Evolutionary conservation across 2,888 invertebrate species (phyloP), one percentile per base, ranked within the genome.

Genomic region (Rotaria macrura): DNA sequence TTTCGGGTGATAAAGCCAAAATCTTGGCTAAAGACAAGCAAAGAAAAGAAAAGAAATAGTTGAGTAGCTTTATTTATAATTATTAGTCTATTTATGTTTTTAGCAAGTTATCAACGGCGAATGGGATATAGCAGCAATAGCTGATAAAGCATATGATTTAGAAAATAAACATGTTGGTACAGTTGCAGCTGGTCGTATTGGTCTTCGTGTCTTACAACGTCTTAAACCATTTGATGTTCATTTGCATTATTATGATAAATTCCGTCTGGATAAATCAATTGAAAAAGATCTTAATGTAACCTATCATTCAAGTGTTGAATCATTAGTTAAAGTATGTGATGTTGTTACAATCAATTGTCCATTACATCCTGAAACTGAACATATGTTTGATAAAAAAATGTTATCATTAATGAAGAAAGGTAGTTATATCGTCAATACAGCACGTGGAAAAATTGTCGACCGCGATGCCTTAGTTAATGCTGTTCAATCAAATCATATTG

Each of bases 231-330:
- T 79, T n/a, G 14, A 79, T 79, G 79, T 79, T 43, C 79, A 79
- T 43, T 79, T 79, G n/a, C 79, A 79, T 79, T 79, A 79, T 79
- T 79, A 79, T n/a, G 79, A 79, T 43, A 79, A 79, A 43, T 79
- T 79, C 43, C 79, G 79, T 79, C 43, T 79, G 43, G 43, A 40
- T n/a, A n/a, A 79, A 79, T 43, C 40, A 7, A 43, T 79, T n/a
- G 79, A 79, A n/a, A 79, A 79, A 79, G 79, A 79, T 12, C 43
- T 79, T 40, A 79, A 79, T n/a, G 79, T 79, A 10, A 79, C 43
- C n/a, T 79, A 79, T 79, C 79, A 79, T 79, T 2, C 79, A 14
- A 40, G 14, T 79, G 40, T 79, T 10, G 79, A 79, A 79, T 79
- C 79, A n/a, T 43, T 79, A 43, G 79, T n/a, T 79, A 79, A 79